Conservation (phyloP, 2,113 vertebrate species). For the Campylomormyrus tamandua region DNA sequence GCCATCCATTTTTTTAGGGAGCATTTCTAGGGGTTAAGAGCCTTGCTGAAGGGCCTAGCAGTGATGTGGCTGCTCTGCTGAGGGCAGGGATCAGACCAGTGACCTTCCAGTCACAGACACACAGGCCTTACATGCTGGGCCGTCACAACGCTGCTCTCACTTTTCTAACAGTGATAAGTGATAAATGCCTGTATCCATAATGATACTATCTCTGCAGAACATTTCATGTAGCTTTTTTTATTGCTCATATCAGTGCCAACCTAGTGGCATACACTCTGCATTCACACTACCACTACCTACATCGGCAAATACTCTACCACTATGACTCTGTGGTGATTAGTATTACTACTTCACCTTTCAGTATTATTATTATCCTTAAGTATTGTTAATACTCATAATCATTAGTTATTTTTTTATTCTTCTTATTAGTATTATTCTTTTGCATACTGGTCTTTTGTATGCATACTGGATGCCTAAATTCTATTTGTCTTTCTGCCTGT, state of each 20-base stretch:
- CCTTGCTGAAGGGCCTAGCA: not conserved
- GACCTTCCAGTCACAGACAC: not conserved
- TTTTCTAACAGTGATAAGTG: not conserved
- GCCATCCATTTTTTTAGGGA: not conserved
- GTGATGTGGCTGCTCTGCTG: not conserved
- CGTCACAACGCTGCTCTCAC: not conserved
- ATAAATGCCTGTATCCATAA: not conserved
- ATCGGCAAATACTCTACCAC: too few species aligned
- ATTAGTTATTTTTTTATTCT: not conserved
- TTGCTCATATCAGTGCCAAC: too few species aligned
- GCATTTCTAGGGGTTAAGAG: not conserved
- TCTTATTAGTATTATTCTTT: not conserved
- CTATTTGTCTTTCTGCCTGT: not conserved
- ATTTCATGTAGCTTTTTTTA: too few species aligned
- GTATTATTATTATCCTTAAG: too few species aligned
- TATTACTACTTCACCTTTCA: too few species aligned
- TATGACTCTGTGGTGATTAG: too few species aligned
- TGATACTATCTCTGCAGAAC: too few species aligned
- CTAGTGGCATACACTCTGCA: not conserved
- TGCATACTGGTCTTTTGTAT: not conserved
- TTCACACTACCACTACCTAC: too few species aligned
- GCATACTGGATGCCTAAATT: not conserved
- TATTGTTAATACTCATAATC: not conserved
- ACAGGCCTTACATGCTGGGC: not conserved
- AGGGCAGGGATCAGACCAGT: not conserved